These are phyloP conservation scores for Dryobota labecula DNA, from an alignment of 2,888 invertebrate genomes.

Conservation along the genomic window DNA sequence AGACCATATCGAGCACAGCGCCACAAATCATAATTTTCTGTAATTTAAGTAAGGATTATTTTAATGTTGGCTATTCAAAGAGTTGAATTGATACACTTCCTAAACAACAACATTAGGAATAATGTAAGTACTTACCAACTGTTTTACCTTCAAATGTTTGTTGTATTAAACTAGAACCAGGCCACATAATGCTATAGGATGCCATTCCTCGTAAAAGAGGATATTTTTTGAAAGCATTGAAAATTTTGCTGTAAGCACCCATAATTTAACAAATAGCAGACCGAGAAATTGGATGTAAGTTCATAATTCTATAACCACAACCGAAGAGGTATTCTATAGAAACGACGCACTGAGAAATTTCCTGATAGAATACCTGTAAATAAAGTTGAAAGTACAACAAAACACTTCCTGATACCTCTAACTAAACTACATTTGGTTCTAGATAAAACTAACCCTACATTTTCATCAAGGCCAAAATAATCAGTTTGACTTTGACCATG, in stretches of 20 bases:
- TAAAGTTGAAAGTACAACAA: slow-evolving; percentile 43
- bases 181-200: slow-evolving; percentile 94
- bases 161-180: slow-evolving; percentile 93
- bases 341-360: slow-evolving; percentile 58
- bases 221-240: slow-evolving; percentile 81
- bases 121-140: slow-evolving; percentile 89
- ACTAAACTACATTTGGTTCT: slow-evolving; percentile 16
- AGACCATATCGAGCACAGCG: slow-evolving; percentile 93
- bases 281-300: slow-evolving; percentile 57
- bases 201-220: slow-evolving; percentile 91
- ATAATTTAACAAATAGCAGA: slow-evolving; percentile 66
- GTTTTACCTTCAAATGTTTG: slow-evolving; percentile 92
- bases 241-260: slow-evolving; percentile 79
- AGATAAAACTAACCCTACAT: background rate
- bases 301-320: slow-evolving; percentile 64
- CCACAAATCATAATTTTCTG: slow-evolving; percentile 92
- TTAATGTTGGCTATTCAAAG: background rate
- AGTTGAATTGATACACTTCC: background rate
- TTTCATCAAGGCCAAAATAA: slow-evolving; percentile 18
- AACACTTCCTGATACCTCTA: slow-evolving; percentile 11
- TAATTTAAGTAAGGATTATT: slow-evolving; percentile 7
- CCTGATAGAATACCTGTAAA: slow-evolving; percentile 67
- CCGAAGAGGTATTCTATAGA: slow-evolving; percentile 54
- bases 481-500: too few species aligned
- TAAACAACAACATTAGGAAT: background rate